phyloP scores from a whole-genome alignment of 2,797 vertebrate genomes.

The Darevskia mixta region DNA sequence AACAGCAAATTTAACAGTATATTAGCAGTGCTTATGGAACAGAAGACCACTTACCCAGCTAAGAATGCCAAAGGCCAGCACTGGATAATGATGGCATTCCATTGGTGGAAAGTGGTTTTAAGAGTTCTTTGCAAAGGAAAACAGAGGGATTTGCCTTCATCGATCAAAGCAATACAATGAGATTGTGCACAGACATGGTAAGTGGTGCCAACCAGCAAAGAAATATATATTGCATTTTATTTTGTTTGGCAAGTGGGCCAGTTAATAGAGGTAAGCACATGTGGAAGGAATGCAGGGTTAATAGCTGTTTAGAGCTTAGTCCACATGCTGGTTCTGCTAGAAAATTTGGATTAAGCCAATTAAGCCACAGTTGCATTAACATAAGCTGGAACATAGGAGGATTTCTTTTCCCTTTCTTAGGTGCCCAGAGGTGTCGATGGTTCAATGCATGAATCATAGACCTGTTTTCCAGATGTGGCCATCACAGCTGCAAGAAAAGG shows the following conservation, averaged over 20 bases:
- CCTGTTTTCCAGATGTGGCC: slow-evolving; percentile 65
- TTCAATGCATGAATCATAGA: background rate
- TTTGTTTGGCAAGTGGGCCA: slow-evolving; percentile 16
- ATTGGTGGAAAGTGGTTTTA: background rate
- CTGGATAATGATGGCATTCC: slow-evolving; percentile 58
- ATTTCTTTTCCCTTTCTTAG: background rate
- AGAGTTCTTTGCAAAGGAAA: background rate
- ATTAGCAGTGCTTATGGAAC: slow-evolving; percentile 77
- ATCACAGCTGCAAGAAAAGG: slow-evolving; percentile 62
- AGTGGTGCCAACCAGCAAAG: background rate
- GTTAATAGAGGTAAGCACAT: slow-evolving; percentile 14
- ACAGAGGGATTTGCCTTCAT: background rate
- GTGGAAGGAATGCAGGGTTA: slow-evolving; percentile 36
- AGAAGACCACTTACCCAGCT: slow-evolving; percentile 61
- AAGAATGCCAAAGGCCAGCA: slow-evolving; percentile 64
- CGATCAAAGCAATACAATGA: slow-evolving; percentile 16
- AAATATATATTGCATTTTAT: slow-evolving; percentile 16
- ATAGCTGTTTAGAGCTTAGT: slow-evolving; percentile 32
- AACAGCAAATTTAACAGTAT: slow-evolving; percentile 80
- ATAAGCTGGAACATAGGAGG: slow-evolving; percentile 5
- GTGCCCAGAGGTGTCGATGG: background rate
- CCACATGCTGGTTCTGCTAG: slow-evolving; percentile 11
- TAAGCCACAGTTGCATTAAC: slow-evolving; percentile 7
- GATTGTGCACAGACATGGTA: slow-evolving; percentile 3
- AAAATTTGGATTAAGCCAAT: slow-evolving; percentile 36